Conservation (phyloP, 1,140 invertebrate genomes). For the Halictus rubicundus region DNA sequence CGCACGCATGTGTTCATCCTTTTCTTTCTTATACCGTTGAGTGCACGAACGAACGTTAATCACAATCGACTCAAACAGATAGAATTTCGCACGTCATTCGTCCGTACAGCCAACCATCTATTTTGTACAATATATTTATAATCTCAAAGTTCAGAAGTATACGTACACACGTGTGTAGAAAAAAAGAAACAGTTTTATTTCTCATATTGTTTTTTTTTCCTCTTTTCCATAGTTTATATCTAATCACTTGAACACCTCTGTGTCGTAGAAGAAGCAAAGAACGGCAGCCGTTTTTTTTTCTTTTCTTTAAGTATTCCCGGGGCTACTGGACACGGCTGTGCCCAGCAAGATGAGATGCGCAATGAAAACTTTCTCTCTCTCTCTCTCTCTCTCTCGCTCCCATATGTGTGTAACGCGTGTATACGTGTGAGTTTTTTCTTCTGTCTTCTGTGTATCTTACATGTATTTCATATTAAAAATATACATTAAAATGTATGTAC, state of each 20-base stretch:
- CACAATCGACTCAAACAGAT: no score
- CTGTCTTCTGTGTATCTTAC: slow-evolving; percentile 47
- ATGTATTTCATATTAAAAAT: slow-evolving; percentile 74
- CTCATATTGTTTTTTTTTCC: no score
- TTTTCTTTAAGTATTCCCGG: not conserved
- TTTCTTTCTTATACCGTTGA: no score
- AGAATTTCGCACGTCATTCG: no score
- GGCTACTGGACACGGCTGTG: slow-evolving; percentile 34
- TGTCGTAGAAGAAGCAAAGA: not conserved
- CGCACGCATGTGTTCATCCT: no score
- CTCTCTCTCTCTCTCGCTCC: no score
- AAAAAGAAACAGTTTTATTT: no score
- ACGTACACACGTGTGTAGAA: no score
- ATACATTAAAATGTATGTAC: slow-evolving; percentile 73
- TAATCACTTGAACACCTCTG: not conserved
- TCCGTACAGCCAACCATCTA: no score
- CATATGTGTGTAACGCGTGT: not conserved
- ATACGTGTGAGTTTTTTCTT: not conserved
- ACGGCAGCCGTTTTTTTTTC: not conserved
- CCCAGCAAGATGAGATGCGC: slow-evolving; percentile 38
- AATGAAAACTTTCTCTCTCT: slow-evolving; percentile 5
- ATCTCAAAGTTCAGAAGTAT: no score
- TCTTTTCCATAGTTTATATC: not conserved
- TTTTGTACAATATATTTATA: no score
- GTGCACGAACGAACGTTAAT: no score